These are phyloP conservation scores for Ianthella basta DNA, from an alignment of 37 sponge, comb jelly and placozoan species.

Conservation along the genomic window DNA sequence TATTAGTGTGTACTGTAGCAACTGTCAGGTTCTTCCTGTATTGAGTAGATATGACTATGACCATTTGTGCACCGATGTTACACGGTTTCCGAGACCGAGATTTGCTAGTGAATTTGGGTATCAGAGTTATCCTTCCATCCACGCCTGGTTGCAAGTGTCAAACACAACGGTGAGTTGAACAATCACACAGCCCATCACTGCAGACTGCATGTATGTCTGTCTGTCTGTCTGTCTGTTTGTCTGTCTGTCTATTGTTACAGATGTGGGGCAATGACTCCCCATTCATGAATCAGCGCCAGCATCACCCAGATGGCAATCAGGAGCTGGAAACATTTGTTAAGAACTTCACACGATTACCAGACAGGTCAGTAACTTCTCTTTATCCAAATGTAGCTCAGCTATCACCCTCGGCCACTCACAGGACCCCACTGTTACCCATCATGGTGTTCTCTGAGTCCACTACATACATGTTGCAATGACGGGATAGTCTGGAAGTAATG, in stretches of 20 bases:
- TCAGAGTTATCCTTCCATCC: constrained; percentile 91
- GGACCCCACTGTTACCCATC: too few species aligned
- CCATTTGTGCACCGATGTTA: constrained; percentile 79
- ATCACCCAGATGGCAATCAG: constrained; percentile 89
- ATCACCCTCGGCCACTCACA: too few species aligned
- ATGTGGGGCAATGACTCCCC: constrained; percentile 84
- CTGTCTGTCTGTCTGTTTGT: constrained; percentile 22
- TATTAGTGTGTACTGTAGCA: too few species aligned
- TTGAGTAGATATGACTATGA: constrained; percentile 83
- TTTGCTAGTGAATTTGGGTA: constrained; percentile 98
- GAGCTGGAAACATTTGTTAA: constrained; percentile 63
- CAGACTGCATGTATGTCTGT: not conserved
- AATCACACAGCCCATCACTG: not conserved
- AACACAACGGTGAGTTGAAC: constrained; percentile 40
- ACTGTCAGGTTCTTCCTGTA: not conserved
- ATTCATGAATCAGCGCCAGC: constrained; percentile 88
- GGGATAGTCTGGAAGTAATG: too few species aligned
- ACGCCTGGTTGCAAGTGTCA: constrained; percentile 55
- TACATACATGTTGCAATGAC: too few species aligned
- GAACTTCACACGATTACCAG: constrained; percentile 67
- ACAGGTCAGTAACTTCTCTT: constrained; percentile 58
- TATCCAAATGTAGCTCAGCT: not conserved
- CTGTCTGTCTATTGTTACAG: constrained; percentile 28
- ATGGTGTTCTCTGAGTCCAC: too few species aligned
- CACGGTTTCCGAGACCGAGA: constrained; percentile 85